These are phyloP conservation scores for Procambarus virginalis DNA, from an alignment of 1,140 invertebrate species.

Conservation along the genomic window DNA sequence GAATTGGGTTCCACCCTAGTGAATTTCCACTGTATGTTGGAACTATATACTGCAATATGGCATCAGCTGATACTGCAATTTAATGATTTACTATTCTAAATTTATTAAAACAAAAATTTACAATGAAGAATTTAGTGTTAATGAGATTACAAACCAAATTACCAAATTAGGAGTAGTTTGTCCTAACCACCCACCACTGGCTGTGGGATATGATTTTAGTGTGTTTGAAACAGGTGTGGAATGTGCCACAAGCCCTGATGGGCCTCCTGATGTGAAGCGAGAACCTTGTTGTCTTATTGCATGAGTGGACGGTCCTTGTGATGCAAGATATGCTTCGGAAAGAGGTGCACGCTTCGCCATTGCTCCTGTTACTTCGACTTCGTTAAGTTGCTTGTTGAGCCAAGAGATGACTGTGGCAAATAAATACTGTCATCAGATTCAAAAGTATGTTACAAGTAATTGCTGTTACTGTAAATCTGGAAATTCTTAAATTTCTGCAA, in stretches of 20 bases:
- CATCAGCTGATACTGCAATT: no score
- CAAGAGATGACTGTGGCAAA: slow-evolving; percentile 37
- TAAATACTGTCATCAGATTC: background rate
- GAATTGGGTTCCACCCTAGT: no score
- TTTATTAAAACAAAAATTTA: background rate
- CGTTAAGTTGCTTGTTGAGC: slow-evolving; percentile 53
- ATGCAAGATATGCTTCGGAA: slow-evolving; percentile 32
- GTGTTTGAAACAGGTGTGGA: slow-evolving; percentile 32
- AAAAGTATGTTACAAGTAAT: background rate
- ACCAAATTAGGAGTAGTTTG: background rate
- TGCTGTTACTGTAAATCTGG: no score
- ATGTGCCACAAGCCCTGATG: slow-evolving; percentile 16
- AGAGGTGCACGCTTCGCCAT: slow-evolving; percentile 38
- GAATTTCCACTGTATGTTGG: no score
- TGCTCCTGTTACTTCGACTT: slow-evolving; percentile 27
- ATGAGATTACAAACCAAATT: slow-evolving; percentile 3
- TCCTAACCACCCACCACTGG: slow-evolving; percentile 22
- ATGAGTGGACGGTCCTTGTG: background rate
- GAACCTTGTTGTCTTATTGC: background rate
- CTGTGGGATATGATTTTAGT: background rate
- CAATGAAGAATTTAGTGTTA: background rate
- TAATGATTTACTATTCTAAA: background rate
- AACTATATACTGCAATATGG: no score
- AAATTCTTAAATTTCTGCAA: no score
- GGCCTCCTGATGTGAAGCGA: background rate